Conservation (phyloP, 2,113 vertebrate genomes). For the Chionomys nivalis region DNA sequence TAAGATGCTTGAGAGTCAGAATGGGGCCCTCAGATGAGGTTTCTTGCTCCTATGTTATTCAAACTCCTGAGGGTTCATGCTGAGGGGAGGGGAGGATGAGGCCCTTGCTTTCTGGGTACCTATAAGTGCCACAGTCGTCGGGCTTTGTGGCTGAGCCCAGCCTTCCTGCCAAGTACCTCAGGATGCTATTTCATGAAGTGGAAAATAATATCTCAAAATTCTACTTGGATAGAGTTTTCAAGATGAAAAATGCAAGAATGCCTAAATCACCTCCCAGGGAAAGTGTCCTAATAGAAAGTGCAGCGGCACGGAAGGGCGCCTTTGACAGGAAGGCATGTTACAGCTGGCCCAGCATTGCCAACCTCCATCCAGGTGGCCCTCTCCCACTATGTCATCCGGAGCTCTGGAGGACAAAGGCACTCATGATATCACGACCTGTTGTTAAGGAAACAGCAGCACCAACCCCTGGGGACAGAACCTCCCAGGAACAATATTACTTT, state of each 20-base stretch:
- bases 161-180: constrained; percentile 36
- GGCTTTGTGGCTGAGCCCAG: background rate
- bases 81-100: background rate
- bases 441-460: background rate
- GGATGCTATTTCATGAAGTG: constrained; percentile 52
- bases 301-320: background rate
- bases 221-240: background rate
- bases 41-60: background rate
- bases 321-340: background rate
- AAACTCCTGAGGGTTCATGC: constrained; percentile 13
- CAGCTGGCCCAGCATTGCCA: background rate
- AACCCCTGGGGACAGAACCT: background rate
- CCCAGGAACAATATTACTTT: background rate
- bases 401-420: background rate
- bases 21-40: background rate
- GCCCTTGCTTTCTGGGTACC: constrained; percentile 34
- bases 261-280: background rate
- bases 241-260: constrained; percentile 26
- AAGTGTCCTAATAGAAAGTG: background rate
- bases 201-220: constrained; percentile 43
- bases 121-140: background rate
- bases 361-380: rapidly evolving
- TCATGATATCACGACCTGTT: background rate
- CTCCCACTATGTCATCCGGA: background rate
- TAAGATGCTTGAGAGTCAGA: background rate